Conservation (phyloP, 2,797 vertebrate species). For the Leptoclinus maculatus region DNA sequence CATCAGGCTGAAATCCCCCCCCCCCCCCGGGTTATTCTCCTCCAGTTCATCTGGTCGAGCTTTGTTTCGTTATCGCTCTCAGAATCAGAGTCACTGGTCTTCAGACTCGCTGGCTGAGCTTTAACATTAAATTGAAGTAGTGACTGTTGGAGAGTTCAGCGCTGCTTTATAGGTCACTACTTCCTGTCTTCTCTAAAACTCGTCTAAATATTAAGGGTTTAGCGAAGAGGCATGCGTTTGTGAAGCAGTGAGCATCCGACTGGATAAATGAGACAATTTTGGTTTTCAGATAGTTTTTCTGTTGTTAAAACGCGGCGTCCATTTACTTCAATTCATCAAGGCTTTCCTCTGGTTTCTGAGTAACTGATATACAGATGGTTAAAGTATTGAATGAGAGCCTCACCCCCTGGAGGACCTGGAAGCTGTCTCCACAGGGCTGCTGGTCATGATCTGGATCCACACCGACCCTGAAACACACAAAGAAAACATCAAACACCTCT, state of each 20-base stretch:
- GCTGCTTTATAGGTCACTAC: too few species aligned
- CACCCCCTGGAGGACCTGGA: slow-evolving; percentile 97
- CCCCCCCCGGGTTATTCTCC: background rate
- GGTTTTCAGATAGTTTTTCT: background rate
- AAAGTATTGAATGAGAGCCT: slow-evolving; percentile 69
- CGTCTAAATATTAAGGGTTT: too few species aligned
- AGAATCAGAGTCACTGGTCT: too few species aligned
- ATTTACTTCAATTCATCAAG: too few species aligned
- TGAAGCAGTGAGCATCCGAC: too few species aligned
- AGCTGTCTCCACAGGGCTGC: slow-evolving; percentile 92
- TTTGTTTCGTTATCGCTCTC: background rate
- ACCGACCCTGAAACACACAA: slow-evolving; percentile 86
- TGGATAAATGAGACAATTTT: background rate
- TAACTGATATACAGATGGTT: background rate
- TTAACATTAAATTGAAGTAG: too few species aligned
- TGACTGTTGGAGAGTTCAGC: too few species aligned
- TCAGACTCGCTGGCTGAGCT: too few species aligned
- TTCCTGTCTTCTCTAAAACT: too few species aligned
- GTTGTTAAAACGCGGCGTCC: background rate
- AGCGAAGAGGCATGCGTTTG: too few species aligned
- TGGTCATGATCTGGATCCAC: slow-evolving; percentile 96
- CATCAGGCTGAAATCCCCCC: too few species aligned
- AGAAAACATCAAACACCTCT: background rate
- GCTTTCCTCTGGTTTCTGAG: background rate
- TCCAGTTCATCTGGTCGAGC: too few species aligned